These are phyloP conservation scores for Coendou prehensilis DNA, from an alignment of 2,797 vertebrate genomes.

Conservation along the genomic window DNA sequence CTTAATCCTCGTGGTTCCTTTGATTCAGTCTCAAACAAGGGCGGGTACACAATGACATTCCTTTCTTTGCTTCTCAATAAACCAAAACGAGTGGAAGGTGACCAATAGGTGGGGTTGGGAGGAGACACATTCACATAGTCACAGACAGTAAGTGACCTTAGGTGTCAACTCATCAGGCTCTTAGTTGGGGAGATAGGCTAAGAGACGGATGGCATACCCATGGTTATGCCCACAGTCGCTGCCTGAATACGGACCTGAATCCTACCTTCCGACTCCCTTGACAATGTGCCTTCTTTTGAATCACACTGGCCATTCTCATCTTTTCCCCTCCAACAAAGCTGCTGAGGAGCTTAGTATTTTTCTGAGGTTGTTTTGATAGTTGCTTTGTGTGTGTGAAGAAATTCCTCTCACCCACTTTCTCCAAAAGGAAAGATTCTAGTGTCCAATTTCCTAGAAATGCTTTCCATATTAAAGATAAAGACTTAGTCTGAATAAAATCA, in stretches of 20 bases:
- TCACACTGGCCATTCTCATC: background rate
- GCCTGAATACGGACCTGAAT: background rate
- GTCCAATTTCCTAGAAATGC: background rate
- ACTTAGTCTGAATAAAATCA: slow-evolving; percentile 67
- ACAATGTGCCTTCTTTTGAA: background rate
- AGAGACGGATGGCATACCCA: background rate
- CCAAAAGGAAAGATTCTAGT: background rate
- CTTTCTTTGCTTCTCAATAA: slow-evolving; percentile 17
- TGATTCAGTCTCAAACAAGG: slow-evolving; percentile 65
- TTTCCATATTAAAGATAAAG: slow-evolving; percentile 23
- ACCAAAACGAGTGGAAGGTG: background rate
- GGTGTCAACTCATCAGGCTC: background rate
- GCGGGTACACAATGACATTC: background rate
- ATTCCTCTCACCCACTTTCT: background rate
- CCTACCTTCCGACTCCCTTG: background rate
- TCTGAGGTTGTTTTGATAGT: background rate
- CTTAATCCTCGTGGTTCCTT: slow-evolving; percentile 82
- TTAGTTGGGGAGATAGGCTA: background rate
- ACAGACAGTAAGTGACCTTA: background rate
- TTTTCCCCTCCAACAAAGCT: background rate
- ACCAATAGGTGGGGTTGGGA: background rate
- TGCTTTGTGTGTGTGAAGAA: background rate
- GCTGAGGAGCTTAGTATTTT: background rate
- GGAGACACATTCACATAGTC: background rate
- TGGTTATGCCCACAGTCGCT: background rate